Percentiles rank a stretch among this genome's conserved stretches.
These are phyloP conservation scores for Eupithecia subumbrata DNA, from an alignment of 2,888 invertebrate species.

Conservation along the genomic window DNA sequence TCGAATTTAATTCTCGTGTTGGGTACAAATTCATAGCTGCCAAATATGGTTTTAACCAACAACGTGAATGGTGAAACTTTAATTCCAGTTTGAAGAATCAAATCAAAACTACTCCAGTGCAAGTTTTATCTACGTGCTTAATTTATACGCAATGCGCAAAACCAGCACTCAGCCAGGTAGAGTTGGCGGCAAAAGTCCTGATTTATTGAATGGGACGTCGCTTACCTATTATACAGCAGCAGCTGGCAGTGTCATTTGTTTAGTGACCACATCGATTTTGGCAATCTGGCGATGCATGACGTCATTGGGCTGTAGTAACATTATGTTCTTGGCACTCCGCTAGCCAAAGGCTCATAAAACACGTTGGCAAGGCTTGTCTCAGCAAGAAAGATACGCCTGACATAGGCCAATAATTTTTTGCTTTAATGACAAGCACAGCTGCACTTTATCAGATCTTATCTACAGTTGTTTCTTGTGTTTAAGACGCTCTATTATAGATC, in stretches of 20 bases:
- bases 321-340: constrained; percentile 11
- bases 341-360: constrained; percentile 5
- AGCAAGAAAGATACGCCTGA: not conserved
- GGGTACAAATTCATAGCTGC: not conserved
- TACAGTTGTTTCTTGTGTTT: not conserved
- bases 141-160: constrained; percentile 40
- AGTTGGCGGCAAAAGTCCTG: constrained; percentile 21
- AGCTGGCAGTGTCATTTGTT: constrained; percentile 27
- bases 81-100: not conserved
- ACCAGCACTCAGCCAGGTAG: constrained; percentile 24
- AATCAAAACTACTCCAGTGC: constrained; percentile 8
- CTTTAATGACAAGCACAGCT: not conserved
- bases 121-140: constrained; percentile 20
- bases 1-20: not conserved
- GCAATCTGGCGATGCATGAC: constrained; percentile 22
- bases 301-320: constrained; percentile 21
- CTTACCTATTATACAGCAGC: constrained; percentile 21
- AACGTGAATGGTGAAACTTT: not conserved
- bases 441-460: not conserved
- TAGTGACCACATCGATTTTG: constrained; percentile 32
- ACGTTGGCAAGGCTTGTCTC: constrained; percentile 5
- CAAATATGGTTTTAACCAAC: not conserved
- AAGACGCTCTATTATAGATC: too few relatives aligned
- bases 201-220: constrained; percentile 22
- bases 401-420: not conserved